Percentiles rank a stretch among this genome's conserved stretches.
Conservation (phyloP, 23 tunicate species). For the Botrylloides violaceus region DNA sequence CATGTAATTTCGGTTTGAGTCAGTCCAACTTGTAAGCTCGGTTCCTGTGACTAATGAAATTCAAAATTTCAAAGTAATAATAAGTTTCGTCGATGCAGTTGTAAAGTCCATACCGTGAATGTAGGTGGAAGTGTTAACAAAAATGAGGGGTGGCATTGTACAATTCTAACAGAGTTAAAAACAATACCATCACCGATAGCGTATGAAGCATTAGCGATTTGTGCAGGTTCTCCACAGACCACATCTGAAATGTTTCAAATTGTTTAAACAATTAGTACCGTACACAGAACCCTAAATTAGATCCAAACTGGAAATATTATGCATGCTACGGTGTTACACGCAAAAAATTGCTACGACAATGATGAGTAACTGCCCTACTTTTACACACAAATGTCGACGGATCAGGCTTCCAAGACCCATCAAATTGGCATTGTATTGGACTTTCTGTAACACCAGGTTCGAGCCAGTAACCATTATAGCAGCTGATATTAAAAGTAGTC, state of each 20-base stretch:
- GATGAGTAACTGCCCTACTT: slow-evolving; percentile 26
- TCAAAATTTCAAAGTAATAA: no score
- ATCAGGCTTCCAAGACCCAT: slow-evolving; percentile 44
- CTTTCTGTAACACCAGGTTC: slow-evolving; percentile 24
- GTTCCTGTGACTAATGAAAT: not conserved
- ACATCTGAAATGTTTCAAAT: slow-evolving; percentile 47
- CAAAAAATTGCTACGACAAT: no score
- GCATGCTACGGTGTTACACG: no score
- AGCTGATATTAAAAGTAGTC: slow-evolving; percentile 30
- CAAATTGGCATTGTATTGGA: slow-evolving; percentile 18
- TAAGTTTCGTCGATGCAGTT: no score
- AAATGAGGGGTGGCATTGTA: slow-evolving; percentile 8
- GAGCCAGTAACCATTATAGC: slow-evolving; percentile 64
- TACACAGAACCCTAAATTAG: no score
- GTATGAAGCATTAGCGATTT: slow-evolving; percentile 12
- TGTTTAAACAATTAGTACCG: no score
- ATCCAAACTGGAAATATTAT: no score
- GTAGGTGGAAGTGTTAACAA: not conserved
- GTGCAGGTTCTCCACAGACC: slow-evolving; percentile 34
- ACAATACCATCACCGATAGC: not conserved
- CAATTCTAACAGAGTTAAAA: not conserved
- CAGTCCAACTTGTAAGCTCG: not conserved
- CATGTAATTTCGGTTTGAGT: not conserved
- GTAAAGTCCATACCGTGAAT: not conserved
- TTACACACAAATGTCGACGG: slow-evolving; percentile 18